Base-by-base conservation (phyloP, 2,797 vertebrate genomes). In the Spinibarbus caldwelli region DNA sequence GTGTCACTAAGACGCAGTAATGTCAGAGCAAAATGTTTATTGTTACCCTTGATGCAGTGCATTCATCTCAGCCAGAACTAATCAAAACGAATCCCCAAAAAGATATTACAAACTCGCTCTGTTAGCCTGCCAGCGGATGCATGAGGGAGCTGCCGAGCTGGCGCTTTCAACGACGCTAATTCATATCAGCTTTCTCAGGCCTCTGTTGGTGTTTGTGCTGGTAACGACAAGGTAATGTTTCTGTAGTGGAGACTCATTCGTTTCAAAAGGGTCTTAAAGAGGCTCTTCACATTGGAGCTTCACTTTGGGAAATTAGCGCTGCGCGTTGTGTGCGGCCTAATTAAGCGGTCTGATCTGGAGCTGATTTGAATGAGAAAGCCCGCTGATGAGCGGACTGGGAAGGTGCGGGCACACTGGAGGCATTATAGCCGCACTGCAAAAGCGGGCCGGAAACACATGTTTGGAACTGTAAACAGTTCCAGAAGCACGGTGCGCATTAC, bases 261-360 rank as follows among this genome's bases (percentile, higher is more conserved):
- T 90, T 80, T 88, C 87, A 90, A 90, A 85, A 83, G 82, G 75
- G 87, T 88, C 86, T 93, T 84, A 89, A 90, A 92, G 87, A 89
- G 89, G 78, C 88, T 90, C 84, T 90, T 93, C 90, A 90, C 87
- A 88, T 91, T 78, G 71, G 47, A 84, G 87, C 64, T 87, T 85
- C 73, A 82, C 78, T 89, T 86, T 82, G 49, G 76, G 73, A 85
- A 86, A 87, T 83, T 83, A 83, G 80, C 82, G 34, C 76, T 38
- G 62, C 88, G 89, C 90, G 91, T 93, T 91, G 84, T 78, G 85
- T 83, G 86, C 87, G 81, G 90, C 89, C 89, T 93, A 94, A 94
- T 94, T 93, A 94, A 92, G 92, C 88, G 89, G 91, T 94, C 90
- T 86, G 90, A 94, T 94, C 92, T 91, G 87, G 86, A 83, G 71